Conservation (phyloP, 2,113 vertebrate genomes). For the Chloropsis cyanopogon region DNA sequence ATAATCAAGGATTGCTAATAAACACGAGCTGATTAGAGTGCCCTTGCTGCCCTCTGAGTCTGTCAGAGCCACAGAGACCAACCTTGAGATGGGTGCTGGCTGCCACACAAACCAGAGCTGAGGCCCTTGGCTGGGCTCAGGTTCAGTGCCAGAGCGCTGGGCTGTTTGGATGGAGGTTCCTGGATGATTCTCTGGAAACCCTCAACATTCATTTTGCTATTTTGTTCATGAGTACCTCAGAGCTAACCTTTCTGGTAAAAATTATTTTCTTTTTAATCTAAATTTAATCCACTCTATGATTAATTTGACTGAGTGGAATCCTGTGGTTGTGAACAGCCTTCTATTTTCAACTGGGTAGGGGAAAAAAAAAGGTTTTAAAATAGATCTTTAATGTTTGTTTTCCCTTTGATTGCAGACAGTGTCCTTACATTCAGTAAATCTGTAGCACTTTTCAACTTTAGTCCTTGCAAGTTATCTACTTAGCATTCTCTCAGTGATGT, state of each 20-base stretch:
- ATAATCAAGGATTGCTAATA: background rate
- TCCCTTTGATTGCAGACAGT: background rate
- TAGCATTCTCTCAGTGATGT: background rate
- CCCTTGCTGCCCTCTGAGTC: background rate
- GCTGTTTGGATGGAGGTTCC: background rate
- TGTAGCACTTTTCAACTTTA: background rate
- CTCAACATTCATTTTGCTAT: background rate
- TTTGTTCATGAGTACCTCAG: background rate
- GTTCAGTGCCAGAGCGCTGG: background rate
- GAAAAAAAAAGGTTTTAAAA: background rate
- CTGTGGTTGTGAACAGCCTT: background rate
- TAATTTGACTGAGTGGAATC: background rate
- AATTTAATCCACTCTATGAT: background rate
- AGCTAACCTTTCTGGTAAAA: background rate
- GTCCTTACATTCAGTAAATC: background rate
- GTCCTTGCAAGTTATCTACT: background rate
- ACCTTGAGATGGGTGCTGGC: background rate
- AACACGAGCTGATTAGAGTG: background rate
- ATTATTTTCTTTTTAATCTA: background rate
- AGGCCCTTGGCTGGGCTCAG: background rate
- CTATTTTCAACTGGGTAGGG: background rate
- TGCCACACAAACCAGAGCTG: background rate
- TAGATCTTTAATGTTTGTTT: background rate
- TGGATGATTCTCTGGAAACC: background rate
- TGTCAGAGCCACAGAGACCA: background rate